Evolutionary conservation across 2,888 invertebrate species (phyloP).

Genomic region (Nephrotoma appendiculata): DNA sequence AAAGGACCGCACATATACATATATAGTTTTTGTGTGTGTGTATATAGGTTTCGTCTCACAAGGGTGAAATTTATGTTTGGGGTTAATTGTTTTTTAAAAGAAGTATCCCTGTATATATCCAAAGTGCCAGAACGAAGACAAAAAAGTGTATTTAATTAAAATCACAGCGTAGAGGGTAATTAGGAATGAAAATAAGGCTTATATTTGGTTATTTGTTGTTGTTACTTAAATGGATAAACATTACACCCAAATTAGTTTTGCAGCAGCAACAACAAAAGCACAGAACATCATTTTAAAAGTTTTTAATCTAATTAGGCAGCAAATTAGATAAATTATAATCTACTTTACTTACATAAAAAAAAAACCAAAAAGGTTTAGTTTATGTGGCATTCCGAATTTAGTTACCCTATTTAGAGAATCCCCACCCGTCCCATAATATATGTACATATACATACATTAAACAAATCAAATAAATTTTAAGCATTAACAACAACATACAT

Average conservation of each 20-base stretch:
- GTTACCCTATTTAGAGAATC: background rate
- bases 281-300: background rate
- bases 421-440: background rate
- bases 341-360: background rate
- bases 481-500: background rate
- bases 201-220: background rate
- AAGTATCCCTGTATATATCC: background rate
- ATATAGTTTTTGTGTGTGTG: background rate
- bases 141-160: background rate
- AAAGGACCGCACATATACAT: background rate
- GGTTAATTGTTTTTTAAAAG: background rate
- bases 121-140: background rate
- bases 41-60: background rate
- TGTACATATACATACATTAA: background rate
- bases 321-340: background rate
- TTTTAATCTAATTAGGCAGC: background rate
- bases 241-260: background rate
- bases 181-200: background rate
- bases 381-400: background rate
- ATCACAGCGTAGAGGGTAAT: background rate
- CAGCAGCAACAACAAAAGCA: background rate
- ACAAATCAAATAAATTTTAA: background rate
- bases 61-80: background rate
- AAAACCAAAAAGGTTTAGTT: background rate
- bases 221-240: background rate